Conservation (phyloP, 1,140 invertebrate species). For the Tachypleus tridentatus region DNA sequence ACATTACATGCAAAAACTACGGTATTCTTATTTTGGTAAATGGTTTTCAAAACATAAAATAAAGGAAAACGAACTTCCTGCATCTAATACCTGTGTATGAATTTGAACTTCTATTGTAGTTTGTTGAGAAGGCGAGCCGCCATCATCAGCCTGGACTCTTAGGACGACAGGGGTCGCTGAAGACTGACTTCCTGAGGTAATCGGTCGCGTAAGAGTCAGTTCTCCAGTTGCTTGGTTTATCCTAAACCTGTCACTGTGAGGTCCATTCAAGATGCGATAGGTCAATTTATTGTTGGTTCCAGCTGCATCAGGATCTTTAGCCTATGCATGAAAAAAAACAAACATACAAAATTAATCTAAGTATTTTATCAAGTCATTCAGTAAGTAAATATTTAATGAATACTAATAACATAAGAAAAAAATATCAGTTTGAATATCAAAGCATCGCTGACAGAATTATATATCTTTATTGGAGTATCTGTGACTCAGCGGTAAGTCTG, state of each 20-base stretch:
- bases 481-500: too few relatives aligned
- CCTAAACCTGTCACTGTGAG: constrained; percentile 60
- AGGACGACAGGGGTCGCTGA: constrained; percentile 18
- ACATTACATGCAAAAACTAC: neutral
- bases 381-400: too few relatives aligned
- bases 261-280: constrained; percentile 68
- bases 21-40: too few relatives aligned
- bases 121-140: constrained; percentile 22
- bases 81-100: constrained; percentile 18
- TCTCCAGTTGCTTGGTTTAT: constrained; percentile 26
- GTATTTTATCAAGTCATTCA: too few relatives aligned
- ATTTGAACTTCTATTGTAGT: constrained; percentile 22
- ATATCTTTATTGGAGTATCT: too few relatives aligned
- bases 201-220: constrained; percentile 23
- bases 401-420: too few relatives aligned
- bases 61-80: too few relatives aligned
- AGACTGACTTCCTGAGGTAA: constrained; percentile 8
- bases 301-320: constrained; percentile 64
- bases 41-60: too few relatives aligned
- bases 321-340: constrained; percentile 34
- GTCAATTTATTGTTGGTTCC: constrained; percentile 72
- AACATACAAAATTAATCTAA: too few relatives aligned
- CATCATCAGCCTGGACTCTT: constrained; percentile 25
- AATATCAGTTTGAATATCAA: too few relatives aligned
- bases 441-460: too few relatives aligned